Base-by-base conservation (phyloP, 2,113 vertebrate species). In the Salvelinus sp. region DNA sequence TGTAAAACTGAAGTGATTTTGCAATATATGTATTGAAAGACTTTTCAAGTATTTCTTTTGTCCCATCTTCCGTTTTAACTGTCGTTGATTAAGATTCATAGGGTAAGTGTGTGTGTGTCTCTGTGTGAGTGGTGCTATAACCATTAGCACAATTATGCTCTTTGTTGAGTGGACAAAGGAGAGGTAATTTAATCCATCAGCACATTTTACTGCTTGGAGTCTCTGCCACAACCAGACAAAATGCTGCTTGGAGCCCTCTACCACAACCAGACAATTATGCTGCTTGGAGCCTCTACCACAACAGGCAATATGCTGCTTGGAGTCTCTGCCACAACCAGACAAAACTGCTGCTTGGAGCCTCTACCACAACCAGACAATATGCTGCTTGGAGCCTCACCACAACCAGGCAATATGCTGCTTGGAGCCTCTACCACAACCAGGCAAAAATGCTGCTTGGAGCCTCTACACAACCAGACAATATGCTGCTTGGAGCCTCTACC, bases 111-210 rank as follows among this genome's bases (percentile, higher is more conserved):
- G 38, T 47, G 71, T 20, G 70, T 20, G 54, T n/a, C 28, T 20
- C 54, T 20, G 70, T 30, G 70, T 27, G 48, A 20, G 50, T 57
- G 22, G 22, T 57, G 4, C 75, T 76, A 81, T 80, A 68, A 81
- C 70, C 74, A 81, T 79, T 79, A 82, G 74, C 79, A 78, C 80
- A 84, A 87, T 84, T 77, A 82, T 84, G 77, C 82, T 81, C 74
- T 82, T 87, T 84, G 62, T 74, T 74, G 63, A 75, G 65, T n/a
- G 72, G 82, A 81, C 80, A 87, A 83, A 83, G 79, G 47, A 74
- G 76, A 44, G 73, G 70, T 76, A 79, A 84, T 86, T 76, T 78
- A 88, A 79, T 82, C 79, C 75, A 68, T 80, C 77, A 71, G 10
- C 18, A 0, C 58, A 74, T 64, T 64, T 78, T 50, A 70, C 30